phyloP scores from a whole-genome alignment of 2,113 vertebrate species.

The Pachyramphus minor region DNA sequence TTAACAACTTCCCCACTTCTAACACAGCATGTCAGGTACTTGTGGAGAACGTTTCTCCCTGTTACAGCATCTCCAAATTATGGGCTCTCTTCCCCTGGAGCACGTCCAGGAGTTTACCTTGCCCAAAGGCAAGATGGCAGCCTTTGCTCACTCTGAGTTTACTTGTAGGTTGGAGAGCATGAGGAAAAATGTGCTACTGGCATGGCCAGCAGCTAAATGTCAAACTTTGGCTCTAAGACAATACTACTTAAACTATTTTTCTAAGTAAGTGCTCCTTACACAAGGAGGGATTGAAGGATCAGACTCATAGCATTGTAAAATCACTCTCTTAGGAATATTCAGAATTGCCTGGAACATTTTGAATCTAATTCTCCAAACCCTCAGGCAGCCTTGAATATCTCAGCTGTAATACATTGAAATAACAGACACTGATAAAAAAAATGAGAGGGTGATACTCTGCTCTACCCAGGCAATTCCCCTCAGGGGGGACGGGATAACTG shows the following conservation, averaged over 20 bases:
- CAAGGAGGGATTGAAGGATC: slow-evolving; percentile 51
- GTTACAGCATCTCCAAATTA: background rate
- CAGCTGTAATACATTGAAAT: slow-evolving; percentile 27
- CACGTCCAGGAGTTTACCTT: background rate
- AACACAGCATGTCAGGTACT: background rate
- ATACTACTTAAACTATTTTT: slow-evolving; percentile 46
- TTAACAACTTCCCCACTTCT: background rate
- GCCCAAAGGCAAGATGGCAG: slow-evolving; percentile 8
- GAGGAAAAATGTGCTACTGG: background rate
- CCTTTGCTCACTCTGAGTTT: slow-evolving; percentile 6
- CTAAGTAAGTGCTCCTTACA: slow-evolving; percentile 43
- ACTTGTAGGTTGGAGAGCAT: background rate
- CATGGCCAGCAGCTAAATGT: slow-evolving; percentile 61
- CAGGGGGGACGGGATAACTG: rapidly evolving
- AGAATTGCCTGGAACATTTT: slow-evolving; percentile 52
- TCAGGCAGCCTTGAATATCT: slow-evolving; percentile 53
- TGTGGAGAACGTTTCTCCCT: background rate
- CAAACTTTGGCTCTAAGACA: slow-evolving; percentile 58
- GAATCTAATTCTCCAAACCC: slow-evolving; percentile 52
- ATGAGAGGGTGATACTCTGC: background rate
- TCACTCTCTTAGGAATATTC: slow-evolving; percentile 59
- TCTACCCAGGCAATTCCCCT: background rate
- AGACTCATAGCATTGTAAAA: slow-evolving; percentile 51
- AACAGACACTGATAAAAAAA: slow-evolving; percentile 3
- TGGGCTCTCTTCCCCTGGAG: rapidly evolving